Conservation (phyloP, 2,797 vertebrate genomes). For the Crocodylus rhombifer region DNA sequence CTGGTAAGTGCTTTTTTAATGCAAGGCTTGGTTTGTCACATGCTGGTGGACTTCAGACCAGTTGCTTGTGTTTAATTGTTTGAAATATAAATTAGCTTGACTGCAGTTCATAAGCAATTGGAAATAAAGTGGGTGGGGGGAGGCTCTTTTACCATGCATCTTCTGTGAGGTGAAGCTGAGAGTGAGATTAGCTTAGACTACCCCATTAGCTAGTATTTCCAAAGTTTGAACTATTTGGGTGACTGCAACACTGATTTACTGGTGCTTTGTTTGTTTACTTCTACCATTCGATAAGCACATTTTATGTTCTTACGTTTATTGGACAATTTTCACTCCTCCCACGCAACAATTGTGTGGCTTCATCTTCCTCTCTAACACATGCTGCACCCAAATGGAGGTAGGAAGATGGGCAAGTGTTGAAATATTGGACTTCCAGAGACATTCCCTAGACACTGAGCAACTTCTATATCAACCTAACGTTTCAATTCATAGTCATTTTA, state of each 20-base stretch:
- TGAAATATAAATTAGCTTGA: neutral
- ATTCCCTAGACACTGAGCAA: neutral
- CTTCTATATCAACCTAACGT: neutral
- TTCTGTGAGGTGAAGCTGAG: neutral
- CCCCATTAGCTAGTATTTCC: neutral
- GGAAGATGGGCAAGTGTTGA: no score
- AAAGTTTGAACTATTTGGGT: neutral
- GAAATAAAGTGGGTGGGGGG: neutral
- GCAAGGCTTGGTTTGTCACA: neutral
- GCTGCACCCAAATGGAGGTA: neutral
- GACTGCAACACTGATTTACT: neutral
- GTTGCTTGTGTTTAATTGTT: neutral
- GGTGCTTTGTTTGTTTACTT: neutral
- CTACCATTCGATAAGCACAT: neutral
- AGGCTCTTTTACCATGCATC: neutral
- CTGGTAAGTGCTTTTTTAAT: slow-evolving; percentile 76
- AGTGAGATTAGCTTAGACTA: neutral
- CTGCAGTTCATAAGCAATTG: rapidly evolving
- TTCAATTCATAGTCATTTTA: neutral
- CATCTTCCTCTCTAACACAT: neutral
- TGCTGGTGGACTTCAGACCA: neutral
- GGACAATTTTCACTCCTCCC: neutral
- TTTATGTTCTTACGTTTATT: neutral
- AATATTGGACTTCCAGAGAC: no score
- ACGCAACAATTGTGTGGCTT: neutral